phyloP scores from a whole-genome alignment of 2,113 vertebrate genomes.

The Laterallus jamaicensis region DNA sequence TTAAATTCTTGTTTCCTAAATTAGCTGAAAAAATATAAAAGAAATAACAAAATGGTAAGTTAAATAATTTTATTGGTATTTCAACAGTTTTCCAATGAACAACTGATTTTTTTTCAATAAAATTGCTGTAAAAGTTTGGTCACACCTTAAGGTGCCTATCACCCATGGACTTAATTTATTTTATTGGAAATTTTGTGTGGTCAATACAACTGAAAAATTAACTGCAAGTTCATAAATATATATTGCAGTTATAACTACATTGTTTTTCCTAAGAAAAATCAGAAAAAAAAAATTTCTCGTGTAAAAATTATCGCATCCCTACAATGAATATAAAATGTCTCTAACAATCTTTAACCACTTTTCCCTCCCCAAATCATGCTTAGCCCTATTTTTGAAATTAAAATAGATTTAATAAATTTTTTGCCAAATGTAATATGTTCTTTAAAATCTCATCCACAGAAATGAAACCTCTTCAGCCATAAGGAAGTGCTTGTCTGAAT shows the following conservation, averaged over 20 bases:
- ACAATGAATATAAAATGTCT: not conserved
- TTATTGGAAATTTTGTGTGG: not conserved
- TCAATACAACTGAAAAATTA: not conserved
- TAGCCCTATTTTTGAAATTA: not conserved
- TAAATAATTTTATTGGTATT: not conserved
- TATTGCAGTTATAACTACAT: not conserved
- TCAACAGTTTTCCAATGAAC: not conserved
- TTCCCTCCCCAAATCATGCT: not conserved
- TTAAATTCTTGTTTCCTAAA: not conserved
- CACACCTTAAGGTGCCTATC: not conserved
- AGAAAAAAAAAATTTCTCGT: not conserved
- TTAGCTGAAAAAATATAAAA: not conserved
- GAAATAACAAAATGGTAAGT: not conserved
- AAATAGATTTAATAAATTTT: not conserved
- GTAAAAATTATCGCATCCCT: not conserved
- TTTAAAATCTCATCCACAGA: not conserved
- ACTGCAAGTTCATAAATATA: not conserved
- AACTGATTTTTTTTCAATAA: not conserved
- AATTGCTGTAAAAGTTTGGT: not conserved
- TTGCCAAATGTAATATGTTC: not conserved
- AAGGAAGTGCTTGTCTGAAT: not conserved
- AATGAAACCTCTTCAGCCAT: not conserved
- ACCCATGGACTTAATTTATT: not conserved
- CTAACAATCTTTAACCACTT: no score
- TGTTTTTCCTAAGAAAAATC: not conserved